phyloP scores from a whole-genome alignment of 2,888 invertebrate species.

The Elmis aenea region DNA sequence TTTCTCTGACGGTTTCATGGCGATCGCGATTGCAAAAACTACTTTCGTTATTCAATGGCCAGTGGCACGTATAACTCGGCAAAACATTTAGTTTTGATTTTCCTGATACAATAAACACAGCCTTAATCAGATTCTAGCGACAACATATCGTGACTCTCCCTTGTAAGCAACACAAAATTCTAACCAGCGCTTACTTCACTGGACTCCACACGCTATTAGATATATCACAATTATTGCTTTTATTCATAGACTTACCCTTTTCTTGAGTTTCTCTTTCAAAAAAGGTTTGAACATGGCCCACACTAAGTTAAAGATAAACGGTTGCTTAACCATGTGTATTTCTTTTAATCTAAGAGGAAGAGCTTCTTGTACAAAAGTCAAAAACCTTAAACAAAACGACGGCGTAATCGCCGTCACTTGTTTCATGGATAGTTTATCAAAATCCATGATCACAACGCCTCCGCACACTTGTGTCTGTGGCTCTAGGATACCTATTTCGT shows the following conservation, averaged over 20 bases:
- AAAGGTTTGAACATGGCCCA: slow-evolving; percentile 83
- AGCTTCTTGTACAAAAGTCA: slow-evolving; percentile 81
- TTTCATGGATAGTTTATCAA: slow-evolving; percentile 69
- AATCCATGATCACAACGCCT: slow-evolving; percentile 78
- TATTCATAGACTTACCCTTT: slow-evolving; percentile 61
- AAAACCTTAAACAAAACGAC: slow-evolving; percentile 67
- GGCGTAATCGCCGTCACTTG: slow-evolving; percentile 70
- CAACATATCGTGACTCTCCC: too few relatives aligned
- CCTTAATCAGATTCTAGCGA: too few relatives aligned
- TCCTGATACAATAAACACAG: too few relatives aligned
- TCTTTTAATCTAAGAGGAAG: slow-evolving; percentile 81
- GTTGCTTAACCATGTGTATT: slow-evolving; percentile 81
- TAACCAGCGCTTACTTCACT: too few relatives aligned
- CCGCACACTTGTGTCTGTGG: slow-evolving; percentile 77
- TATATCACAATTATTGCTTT: too few relatives aligned
- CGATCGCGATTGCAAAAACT: too few relatives aligned
- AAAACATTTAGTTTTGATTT: too few relatives aligned
- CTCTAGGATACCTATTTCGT: slow-evolving; percentile 71
- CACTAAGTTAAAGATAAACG: slow-evolving; percentile 77
- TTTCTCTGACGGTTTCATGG: too few relatives aligned
- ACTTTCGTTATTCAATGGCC: too few relatives aligned
- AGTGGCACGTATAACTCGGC: too few relatives aligned
- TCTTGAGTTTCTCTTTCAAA: slow-evolving; percentile 73
- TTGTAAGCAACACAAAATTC: too few relatives aligned
- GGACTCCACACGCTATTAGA: too few relatives aligned